Conservation (phyloP, 2,888 invertebrate genomes). For the Athripsodes cinereus region DNA sequence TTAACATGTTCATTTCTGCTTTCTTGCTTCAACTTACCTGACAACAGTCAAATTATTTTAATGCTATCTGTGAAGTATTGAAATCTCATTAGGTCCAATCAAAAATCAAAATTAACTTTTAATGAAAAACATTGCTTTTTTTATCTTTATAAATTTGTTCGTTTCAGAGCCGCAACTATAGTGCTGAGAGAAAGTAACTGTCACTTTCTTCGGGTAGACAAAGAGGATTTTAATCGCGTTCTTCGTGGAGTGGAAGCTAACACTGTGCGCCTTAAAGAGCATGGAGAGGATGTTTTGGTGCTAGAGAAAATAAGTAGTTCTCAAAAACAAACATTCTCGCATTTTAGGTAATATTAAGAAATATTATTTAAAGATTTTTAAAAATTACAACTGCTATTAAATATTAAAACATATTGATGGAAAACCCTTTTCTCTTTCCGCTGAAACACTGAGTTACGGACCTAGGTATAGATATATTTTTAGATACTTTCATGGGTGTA, state of each 20-base stretch:
- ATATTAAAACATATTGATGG: no score
- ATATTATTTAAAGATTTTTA: not conserved
- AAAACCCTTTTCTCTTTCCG: not conserved
- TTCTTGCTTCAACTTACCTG: no score
- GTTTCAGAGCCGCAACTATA: conserved; percentile 71
- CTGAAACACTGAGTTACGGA: not conserved
- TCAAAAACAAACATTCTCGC: conserved; percentile 35
- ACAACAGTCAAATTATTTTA: no score
- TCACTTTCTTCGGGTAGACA: conserved; percentile 77
- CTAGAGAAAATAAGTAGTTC: conserved; percentile 60
- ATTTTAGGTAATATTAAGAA: conserved; percentile 55
- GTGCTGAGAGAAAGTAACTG: conserved; percentile 76
- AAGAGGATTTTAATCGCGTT: conserved; percentile 78
- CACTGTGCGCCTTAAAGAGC: conserved; percentile 76
- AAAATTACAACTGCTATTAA: no score
- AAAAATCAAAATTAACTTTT: no score
- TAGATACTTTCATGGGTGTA: no score
- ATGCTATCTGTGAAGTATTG: no score
- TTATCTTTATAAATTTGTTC: no score
- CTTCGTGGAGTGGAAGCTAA: conserved; percentile 82
- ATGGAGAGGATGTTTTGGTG: conserved; percentile 76
- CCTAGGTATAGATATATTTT: no score
- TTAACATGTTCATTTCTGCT: no score
- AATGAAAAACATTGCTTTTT: no score
- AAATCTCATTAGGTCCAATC: no score